These are phyloP conservation scores for Embiotoca jacksoni DNA, from an alignment of 2,113 vertebrate species.

Conservation along the genomic window DNA sequence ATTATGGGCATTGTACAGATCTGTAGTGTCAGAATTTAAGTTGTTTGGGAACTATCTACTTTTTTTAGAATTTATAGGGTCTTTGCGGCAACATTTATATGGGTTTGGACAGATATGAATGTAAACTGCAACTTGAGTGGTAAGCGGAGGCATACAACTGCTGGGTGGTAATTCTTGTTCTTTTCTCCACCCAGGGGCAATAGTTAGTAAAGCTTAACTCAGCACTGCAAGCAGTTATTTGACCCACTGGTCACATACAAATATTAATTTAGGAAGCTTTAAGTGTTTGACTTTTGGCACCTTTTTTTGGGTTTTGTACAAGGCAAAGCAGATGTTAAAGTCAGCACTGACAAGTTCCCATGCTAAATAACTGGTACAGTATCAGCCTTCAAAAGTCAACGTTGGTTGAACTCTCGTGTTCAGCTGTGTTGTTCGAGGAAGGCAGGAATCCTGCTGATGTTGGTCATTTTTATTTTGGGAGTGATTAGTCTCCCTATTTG, in stretches of 20 bases:
- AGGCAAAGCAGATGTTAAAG: slow-evolving; percentile 1
- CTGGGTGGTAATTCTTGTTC: background rate
- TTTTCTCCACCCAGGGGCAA: background rate
- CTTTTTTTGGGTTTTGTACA: background rate
- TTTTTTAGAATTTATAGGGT: too few relatives aligned
- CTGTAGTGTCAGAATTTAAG: too few relatives aligned
- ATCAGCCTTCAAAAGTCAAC: background rate
- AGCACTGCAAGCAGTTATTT: background rate
- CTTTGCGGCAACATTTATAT: too few relatives aligned
- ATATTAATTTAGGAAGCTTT: background rate
- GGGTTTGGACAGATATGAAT: too few relatives aligned
- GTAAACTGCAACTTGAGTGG: too few relatives aligned
- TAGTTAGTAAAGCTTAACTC: background rate
- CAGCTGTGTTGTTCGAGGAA: slow-evolving; percentile 49
- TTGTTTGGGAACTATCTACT: too few relatives aligned
- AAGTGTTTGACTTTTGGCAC: background rate
- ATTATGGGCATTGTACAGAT: too few relatives aligned
- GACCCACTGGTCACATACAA: background rate
- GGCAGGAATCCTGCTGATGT: slow-evolving; percentile 75
- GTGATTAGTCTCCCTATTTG: slow-evolving; percentile 72
- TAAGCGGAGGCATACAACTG: too few relatives aligned
- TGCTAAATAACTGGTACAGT: slow-evolving; percentile 14
- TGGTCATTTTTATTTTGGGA: slow-evolving; percentile 78
- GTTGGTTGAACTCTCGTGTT: slow-evolving; percentile 42
- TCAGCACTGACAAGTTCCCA: background rate